Conservation (phyloP, 2,113 vertebrate species). For the Mirounga angustirostris region DNA sequence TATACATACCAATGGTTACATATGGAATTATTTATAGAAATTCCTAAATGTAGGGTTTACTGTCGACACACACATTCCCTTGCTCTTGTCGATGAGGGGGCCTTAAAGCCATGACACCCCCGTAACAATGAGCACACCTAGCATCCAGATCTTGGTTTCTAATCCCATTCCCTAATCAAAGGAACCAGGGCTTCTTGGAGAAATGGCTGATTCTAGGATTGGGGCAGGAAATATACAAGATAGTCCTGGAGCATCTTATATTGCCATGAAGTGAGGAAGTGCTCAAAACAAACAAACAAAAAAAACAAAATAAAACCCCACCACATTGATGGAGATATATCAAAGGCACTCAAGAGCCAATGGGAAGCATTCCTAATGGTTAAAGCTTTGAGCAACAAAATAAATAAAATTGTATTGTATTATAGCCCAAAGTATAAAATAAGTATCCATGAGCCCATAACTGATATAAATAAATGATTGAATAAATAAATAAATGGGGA, state of each 20-base stretch:
- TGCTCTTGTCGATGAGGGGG: not conserved
- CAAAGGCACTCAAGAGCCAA: not conserved
- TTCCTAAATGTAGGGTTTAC: not conserved
- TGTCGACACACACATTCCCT: not conserved
- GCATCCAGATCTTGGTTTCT: not conserved
- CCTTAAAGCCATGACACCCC: not conserved
- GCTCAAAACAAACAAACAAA: not conserved
- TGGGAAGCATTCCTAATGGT: not conserved
- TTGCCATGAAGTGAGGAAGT: not conserved
- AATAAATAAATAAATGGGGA: not conserved
- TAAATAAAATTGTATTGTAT: not conserved
- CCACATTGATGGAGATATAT: accelerated
- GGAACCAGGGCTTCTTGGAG: not conserved
- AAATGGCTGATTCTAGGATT: not conserved
- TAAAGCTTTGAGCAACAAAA: no score
- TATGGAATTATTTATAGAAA: not conserved
- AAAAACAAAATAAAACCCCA: not conserved
- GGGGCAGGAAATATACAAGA: not conserved
- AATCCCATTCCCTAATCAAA: not conserved
- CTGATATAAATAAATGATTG: not conserved
- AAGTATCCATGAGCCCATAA: not conserved
- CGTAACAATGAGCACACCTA: not conserved
- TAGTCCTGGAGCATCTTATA: no score
- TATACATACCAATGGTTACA: not conserved
- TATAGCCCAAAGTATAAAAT: not conserved